A percentile compares a stretch with the other conserved stretches of the same genome.
Conservation (phyloP, 2,888 invertebrate genomes). For the Acleris holmiana region DNA sequence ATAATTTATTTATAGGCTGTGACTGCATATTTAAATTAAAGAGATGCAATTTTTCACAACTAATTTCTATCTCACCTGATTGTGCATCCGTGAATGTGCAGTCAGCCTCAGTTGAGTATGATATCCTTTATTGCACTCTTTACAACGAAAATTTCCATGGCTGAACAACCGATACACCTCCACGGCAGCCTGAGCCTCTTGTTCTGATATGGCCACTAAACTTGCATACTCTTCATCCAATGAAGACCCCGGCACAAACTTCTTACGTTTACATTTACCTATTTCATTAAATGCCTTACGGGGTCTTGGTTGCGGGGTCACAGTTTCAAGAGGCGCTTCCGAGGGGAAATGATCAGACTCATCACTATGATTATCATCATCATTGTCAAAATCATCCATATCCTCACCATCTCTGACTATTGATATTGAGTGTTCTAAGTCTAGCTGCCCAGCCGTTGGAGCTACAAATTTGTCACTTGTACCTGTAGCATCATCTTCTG, state of each 20-base stretch:
- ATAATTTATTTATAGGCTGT: too few relatives aligned
- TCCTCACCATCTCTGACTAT: conserved; percentile 37
- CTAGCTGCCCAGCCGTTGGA: conserved; percentile 7
- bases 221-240: conserved; percentile 70
- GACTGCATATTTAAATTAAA: too few relatives aligned
- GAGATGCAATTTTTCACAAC: not conserved
- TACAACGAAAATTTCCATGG: conserved; percentile 59
- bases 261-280: conserved; percentile 17
- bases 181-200: conserved; percentile 67
- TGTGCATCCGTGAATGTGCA: conserved; percentile 70
- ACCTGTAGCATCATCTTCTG: conserved; percentile 34
- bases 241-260: conserved; percentile 45
- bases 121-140: conserved; percentile 61
- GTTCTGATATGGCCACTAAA: conserved; percentile 62
- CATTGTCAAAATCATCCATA: conserved; percentile 37
- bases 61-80: conserved; percentile 55
- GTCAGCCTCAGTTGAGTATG: conserved; percentile 57
- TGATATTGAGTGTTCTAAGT: conserved; percentile 33
- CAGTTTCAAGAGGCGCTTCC: conserved; percentile 23
- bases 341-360: conserved; percentile 5
- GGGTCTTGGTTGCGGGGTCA: not conserved
- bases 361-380: conserved; percentile 41
- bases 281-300: conserved; percentile 10
- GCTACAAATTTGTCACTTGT: conserved; percentile 33
- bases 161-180: conserved; percentile 65